Conservation (phyloP, 2,888 invertebrate species). For the Mimumesa dahlbomi region DNA sequence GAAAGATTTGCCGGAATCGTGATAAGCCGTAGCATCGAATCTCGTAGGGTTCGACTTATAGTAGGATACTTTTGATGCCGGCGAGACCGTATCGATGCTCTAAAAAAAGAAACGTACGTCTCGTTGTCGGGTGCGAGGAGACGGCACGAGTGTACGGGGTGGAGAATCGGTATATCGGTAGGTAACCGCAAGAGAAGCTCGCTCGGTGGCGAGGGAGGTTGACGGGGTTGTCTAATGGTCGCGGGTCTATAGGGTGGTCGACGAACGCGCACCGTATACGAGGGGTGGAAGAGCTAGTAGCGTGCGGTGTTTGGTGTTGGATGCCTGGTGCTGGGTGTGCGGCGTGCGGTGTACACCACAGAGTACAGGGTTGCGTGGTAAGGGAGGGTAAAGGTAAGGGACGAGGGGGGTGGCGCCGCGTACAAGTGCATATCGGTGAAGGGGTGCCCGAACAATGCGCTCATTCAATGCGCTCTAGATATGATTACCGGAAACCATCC, state of each 20-base stretch:
- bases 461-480: constrained; percentile 79
- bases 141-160: not conserved
- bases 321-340: no score
- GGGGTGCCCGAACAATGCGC: constrained; percentile 79
- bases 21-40: no score
- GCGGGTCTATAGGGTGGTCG: constrained; percentile 18
- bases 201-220: constrained; percentile 14
- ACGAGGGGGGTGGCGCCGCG: constrained; percentile 62
- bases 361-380: constrained; percentile 6
- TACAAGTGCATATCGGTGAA: constrained; percentile 74
- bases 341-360: no score
- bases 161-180: constrained; percentile 50
- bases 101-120: no score
- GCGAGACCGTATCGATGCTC: no score
- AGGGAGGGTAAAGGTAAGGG: constrained; percentile 4
- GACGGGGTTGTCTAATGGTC: constrained; percentile 52
- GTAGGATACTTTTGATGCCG: no score
- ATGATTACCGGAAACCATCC: constrained; percentile 80
- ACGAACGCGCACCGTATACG: constrained; percentile 22
- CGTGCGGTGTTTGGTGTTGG: no score
- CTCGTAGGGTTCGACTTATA: not conserved
- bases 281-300: constrained; percentile 44
- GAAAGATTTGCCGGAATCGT: no score
- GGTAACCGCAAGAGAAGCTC: constrained; percentile 41
- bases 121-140: no score